Evolutionary conservation across 2,113 vertebrate species (phyloP).

Genomic region (Notothenia coriiceps): DNA sequence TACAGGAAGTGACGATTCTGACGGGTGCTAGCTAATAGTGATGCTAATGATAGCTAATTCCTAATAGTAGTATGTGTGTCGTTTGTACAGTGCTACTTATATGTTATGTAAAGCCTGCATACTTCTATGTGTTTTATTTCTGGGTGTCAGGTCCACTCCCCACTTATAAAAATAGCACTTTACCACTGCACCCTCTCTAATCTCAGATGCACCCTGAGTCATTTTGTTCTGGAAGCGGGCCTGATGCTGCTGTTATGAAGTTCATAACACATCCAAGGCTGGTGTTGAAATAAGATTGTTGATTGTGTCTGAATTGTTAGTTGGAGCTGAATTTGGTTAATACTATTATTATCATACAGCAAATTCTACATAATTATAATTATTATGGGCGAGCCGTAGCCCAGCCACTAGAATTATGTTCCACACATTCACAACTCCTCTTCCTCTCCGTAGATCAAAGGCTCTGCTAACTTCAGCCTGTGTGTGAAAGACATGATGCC

Average conservation of each 20-base stretch:
- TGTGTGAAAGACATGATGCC: conserved; percentile 97
- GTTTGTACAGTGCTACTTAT: too few species aligned
- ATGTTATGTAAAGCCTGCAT: too few species aligned
- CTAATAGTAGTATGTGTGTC: too few species aligned
- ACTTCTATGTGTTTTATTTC: too few species aligned
- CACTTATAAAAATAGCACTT: too few species aligned
- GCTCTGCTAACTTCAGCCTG: conserved; percentile 88
- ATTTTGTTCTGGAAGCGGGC: too few species aligned
- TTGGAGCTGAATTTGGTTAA: background rate
- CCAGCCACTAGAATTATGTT: conserved; percentile 7
- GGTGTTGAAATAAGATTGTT: background rate
- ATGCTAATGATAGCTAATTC: too few species aligned
- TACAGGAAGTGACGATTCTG: too few species aligned
- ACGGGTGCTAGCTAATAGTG: too few species aligned
- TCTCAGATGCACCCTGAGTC: too few species aligned
- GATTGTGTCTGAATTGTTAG: background rate
- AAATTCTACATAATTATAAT: background rate
- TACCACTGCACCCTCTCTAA: too few species aligned
- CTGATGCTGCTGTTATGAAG: background rate
- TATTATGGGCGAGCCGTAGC: background rate
- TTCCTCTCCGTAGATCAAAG: conserved; percentile 85
- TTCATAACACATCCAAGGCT: background rate
- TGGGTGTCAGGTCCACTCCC: too few species aligned
- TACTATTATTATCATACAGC: conserved; percentile 3
- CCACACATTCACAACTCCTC: background rate